Base-by-base conservation (phyloP, 2,888 invertebrate species). In the Machimus atricapillus region DNA sequence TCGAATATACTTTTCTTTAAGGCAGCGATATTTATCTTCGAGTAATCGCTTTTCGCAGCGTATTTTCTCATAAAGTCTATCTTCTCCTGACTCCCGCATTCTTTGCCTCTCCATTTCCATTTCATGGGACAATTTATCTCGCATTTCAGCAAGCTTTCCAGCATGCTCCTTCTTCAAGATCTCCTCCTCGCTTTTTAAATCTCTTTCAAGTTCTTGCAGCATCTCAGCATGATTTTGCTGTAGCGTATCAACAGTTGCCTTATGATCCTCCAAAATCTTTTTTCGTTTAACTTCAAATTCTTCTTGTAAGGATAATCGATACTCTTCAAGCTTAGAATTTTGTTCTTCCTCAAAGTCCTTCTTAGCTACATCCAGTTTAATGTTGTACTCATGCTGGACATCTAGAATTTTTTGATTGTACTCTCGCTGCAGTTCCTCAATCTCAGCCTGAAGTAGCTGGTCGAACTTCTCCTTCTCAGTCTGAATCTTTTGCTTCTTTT, bases 1-100 rank as follows among this genome's bases (percentile, higher is more conserved):
- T 16, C 96, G 93, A 31, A 95, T 94, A 90, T 97, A 97, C 91
- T 97, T 97, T 90, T 96, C 96, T 91, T 97, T 97, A 83, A 97
- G 93, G 86, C 96, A 96, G 79, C 94, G 94, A 91, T 97, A 97
- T 91, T 97, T 97, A 89, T 96, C 96, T 89, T 96, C 95, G 2
- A 97, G 90, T 74, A 95, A 91, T n/a, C 95, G 93, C 90, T 95
- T 95, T 90, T 96, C 96, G 90, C 95, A 95, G 5, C 95, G 93
- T 86, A 95, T 92, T 90, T 95, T 95, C 90, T 95, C 95, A 89
- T 94, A 95, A 0, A 93, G 90, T 2, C 93, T 91, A 89, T 93
- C 93, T 87, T 93, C 93, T 2, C 92, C 92, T 4, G 90, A 90
- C 74, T 93, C 93, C 0, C 92, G 91, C 90, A 92, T 90, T 19